phyloP scores from a whole-genome alignment of 92 coral and sea anemone genomes.

The Phymanthus crucifer region DNA sequence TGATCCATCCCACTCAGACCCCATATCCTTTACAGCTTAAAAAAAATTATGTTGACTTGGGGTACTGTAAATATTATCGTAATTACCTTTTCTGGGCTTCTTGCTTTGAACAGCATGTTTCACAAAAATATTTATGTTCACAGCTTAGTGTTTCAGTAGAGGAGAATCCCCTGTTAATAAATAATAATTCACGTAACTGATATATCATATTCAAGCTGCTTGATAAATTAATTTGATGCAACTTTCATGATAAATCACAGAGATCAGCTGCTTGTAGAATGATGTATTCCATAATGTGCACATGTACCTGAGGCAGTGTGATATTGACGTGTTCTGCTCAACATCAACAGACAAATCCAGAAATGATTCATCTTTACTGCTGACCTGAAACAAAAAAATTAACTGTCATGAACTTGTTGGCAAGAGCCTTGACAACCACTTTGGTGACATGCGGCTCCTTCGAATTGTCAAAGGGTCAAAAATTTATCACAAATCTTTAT shows the following conservation, averaged over 20 bases:
- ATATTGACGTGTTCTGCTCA: constrained; percentile 97
- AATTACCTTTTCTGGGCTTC: constrained; percentile 96
- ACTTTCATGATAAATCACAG: too few relatives aligned
- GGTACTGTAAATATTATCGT: too few relatives aligned
- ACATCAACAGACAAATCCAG: constrained; percentile 97
- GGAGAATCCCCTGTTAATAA: constrained; percentile 82
- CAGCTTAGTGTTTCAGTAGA: constrained; percentile 98
- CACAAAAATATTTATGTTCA: constrained; percentile 98
- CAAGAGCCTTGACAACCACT: too few relatives aligned
- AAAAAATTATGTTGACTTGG: neutral
- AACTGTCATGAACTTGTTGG: neutral
- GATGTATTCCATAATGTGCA: neutral
- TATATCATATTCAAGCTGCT: too few relatives aligned
- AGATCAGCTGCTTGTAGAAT: too few relatives aligned
- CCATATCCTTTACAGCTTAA: neutral
- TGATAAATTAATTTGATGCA: too few relatives aligned
- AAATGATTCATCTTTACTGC: constrained; percentile 98
- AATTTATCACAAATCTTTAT: too few relatives aligned
- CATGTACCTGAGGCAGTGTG: constrained; percentile 88
- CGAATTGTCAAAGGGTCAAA: too few relatives aligned
- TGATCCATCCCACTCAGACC: too few relatives aligned
- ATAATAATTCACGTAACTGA: neutral
- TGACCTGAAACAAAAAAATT: constrained; percentile 58
- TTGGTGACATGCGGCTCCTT: too few relatives aligned
- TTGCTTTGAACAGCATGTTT: constrained; percentile 94